A percentile compares a stretch with the other conserved stretches of the same genome.
Evolutionary conservation across 2,888 invertebrate species (phyloP).

Genomic region (Acanthopleura granulata): DNA sequence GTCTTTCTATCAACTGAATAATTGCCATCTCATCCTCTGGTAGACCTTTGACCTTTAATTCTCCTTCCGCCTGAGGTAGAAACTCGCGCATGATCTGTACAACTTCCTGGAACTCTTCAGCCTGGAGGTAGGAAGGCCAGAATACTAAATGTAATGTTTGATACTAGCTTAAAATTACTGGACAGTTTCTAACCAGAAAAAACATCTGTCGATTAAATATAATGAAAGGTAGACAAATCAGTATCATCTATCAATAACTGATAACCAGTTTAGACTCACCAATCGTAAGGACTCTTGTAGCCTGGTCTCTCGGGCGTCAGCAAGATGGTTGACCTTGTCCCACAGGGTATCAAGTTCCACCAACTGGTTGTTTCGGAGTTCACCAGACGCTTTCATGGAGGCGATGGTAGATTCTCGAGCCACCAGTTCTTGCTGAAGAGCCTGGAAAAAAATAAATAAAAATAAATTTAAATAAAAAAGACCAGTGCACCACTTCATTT

Average conservation of each 20-base stretch:
- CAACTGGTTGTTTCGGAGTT: slow-evolving; percentile 55
- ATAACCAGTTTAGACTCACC: slow-evolving; percentile 43
- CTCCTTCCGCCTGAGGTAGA: slow-evolving; percentile 66
- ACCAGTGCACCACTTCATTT: too few species aligned
- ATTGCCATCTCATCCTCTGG: slow-evolving; percentile 68
- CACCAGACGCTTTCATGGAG: slow-evolving; percentile 61
- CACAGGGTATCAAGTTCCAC: slow-evolving; percentile 62
- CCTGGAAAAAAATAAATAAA: slow-evolving; percentile 39
- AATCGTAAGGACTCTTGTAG: slow-evolving; percentile 64
- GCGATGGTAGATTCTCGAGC: slow-evolving; percentile 60
- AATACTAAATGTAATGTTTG: too few species aligned
- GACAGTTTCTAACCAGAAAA: too few species aligned
- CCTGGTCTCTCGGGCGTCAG: slow-evolving; percentile 57
- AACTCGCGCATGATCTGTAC: slow-evolving; percentile 67
- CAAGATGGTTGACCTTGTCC: slow-evolving; percentile 61
- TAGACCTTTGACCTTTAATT: slow-evolving; percentile 64
- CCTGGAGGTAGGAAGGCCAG: slow-evolving; percentile 40
- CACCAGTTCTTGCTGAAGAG: slow-evolving; percentile 65
- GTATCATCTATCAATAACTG: too few species aligned
- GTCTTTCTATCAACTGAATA: slow-evolving; percentile 65
- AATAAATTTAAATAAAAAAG: too few species aligned
- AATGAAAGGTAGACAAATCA: too few species aligned
- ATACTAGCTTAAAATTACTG: too few species aligned
- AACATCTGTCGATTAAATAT: too few species aligned
- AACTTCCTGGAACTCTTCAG: slow-evolving; percentile 67